Conservation (phyloP, 2,797 vertebrate species). For the Liasis olivaceus region DNA sequence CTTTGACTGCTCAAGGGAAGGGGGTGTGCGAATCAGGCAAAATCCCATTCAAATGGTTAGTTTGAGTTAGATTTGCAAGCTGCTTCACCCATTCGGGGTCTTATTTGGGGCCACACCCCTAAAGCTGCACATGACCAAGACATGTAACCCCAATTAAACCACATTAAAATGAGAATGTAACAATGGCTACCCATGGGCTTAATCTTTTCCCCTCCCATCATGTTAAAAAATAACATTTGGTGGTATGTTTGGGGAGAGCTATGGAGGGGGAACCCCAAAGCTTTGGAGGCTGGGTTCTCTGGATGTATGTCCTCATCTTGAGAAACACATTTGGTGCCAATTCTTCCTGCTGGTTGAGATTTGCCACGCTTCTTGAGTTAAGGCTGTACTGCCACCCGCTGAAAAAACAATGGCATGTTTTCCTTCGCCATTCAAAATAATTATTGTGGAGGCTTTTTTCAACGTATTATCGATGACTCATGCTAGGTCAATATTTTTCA, state of each 20-base stretch:
- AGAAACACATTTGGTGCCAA: neutral
- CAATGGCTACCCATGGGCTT: neutral
- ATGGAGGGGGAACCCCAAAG: neutral
- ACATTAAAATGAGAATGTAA: neutral
- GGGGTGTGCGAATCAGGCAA: too few relatives aligned
- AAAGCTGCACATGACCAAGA: neutral
- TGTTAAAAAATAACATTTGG: neutral
- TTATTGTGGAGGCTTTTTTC: neutral
- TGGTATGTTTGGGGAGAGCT: neutral
- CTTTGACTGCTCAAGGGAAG: too few relatives aligned
- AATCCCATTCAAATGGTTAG: too few relatives aligned
- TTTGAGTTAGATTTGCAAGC: too few relatives aligned
- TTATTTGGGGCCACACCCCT: too few relatives aligned
- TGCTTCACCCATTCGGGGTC: too few relatives aligned
- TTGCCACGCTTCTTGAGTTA: neutral
- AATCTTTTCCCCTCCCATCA: neutral
- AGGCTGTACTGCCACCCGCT: neutral
- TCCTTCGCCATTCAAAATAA: neutral
- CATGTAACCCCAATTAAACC: neutral
- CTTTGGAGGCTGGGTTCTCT: neutral
- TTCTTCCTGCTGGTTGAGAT: neutral
- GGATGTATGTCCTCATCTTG: neutral
- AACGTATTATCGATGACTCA: constrained; percentile 17
- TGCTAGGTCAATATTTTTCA: constrained; percentile 31
- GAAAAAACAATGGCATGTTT: constrained; percentile 4